A percentile compares a stretch with the other conserved stretches of the same genome.
Evolutionary conservation across 2,797 vertebrate species (phyloP).

Genomic region (Echiichthys vipera): DNA sequence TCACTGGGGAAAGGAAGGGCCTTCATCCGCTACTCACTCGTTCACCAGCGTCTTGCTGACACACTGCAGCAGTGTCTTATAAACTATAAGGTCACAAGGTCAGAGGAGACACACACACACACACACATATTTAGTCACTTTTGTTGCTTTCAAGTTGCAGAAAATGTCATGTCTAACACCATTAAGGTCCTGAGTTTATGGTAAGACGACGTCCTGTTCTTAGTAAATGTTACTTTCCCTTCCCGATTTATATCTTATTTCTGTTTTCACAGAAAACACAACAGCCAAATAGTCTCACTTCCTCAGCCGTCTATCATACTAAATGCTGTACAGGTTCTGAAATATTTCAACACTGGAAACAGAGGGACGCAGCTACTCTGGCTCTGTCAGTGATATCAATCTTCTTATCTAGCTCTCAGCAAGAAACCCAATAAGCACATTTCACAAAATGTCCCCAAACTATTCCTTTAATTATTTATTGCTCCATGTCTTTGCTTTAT

Average conservation of each 20-base stretch:
- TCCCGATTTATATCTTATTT: slow-evolving; percentile 60
- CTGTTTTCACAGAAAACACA: slow-evolving; percentile 36
- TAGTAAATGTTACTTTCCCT: slow-evolving; percentile 47
- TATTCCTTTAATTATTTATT: neutral
- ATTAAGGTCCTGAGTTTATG: neutral
- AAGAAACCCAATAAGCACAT: neutral
- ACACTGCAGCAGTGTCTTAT: slow-evolving; percentile 97
- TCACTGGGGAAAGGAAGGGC: slow-evolving; percentile 96
- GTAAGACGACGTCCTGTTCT: neutral
- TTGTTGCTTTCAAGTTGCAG: neutral
- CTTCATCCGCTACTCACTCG: slow-evolving; percentile 94
- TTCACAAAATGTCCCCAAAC: neutral
- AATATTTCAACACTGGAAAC: neutral
- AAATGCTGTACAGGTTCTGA: no score
- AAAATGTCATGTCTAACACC: neutral
- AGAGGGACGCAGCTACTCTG: neutral
- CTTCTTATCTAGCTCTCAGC: neutral
- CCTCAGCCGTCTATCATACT: neutral
- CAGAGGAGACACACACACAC: slow-evolving; percentile 37
- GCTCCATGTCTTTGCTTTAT: neutral
- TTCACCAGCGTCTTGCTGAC: slow-evolving; percentile 96
- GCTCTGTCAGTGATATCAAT: neutral
- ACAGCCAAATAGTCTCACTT: slow-evolving; percentile 32
- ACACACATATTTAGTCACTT: neutral
- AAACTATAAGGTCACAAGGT: slow-evolving; percentile 94